phyloP scores from a whole-genome alignment of 2,113 vertebrate species.

The Noctilio leporinus region DNA sequence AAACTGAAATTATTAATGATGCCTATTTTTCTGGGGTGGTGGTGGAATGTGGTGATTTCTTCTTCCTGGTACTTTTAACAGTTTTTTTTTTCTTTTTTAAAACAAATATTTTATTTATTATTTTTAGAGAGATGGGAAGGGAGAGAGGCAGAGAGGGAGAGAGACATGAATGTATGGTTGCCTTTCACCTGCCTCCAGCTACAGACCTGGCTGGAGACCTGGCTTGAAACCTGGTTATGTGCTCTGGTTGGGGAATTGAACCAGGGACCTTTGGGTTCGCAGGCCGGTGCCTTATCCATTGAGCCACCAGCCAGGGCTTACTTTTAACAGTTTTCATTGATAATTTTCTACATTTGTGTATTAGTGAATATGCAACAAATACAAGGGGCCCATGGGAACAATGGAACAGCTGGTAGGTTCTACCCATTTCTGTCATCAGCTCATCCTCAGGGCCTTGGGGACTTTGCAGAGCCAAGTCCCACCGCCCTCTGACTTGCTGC shows the following conservation, averaged over 20 bases:
- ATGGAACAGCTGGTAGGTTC: not conserved
- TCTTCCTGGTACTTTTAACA: not conserved
- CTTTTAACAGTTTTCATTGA: not conserved
- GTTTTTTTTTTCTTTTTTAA: too few species aligned
- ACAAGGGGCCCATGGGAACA: not conserved
- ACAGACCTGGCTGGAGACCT: too few species aligned
- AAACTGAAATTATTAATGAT: not conserved
- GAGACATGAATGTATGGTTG: too few species aligned
- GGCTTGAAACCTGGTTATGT: too few species aligned
- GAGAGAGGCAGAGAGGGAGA: too few species aligned
- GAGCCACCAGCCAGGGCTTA: too few species aligned
- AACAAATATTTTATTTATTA: too few species aligned
- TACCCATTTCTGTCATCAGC: not conserved
- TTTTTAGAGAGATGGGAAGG: too few species aligned
- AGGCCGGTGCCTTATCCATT: too few species aligned
- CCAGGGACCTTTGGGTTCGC: too few species aligned
- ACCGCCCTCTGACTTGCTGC: not conserved
- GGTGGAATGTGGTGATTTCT: not conserved
- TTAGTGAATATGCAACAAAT: not conserved
- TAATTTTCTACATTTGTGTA: not conserved
- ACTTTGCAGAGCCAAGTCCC: not conserved
- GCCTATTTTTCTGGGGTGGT: not conserved
- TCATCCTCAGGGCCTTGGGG: not conserved
- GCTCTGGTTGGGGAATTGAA: too few species aligned
- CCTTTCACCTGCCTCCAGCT: too few species aligned